Evolutionary conservation across 2,113 vertebrate species (phyloP).

Genomic region (Istiophorus platypterus): DNA sequence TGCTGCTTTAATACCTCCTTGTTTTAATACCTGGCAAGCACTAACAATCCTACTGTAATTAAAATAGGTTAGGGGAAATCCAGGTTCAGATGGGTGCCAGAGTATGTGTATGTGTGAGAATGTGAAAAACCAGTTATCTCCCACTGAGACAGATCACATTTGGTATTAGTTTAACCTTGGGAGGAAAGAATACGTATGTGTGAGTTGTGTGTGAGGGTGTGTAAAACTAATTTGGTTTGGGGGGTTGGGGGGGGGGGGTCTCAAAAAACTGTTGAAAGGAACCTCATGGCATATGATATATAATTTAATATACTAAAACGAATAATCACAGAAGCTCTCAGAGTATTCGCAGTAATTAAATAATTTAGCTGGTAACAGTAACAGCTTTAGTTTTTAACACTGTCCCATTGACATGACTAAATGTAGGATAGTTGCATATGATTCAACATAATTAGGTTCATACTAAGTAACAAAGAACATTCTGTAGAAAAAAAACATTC

Average conservation of each 20-base stretch:
- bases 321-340: constrained; percentile 48
- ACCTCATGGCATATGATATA: constrained; percentile 29
- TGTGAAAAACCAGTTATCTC: constrained; percentile 65
- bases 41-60: constrained; percentile 73
- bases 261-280: constrained; percentile 86
- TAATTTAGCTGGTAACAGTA: constrained; percentile 26
- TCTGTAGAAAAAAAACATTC: constrained; percentile 39
- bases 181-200: constrained; percentile 46
- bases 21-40: constrained; percentile 70
- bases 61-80: constrained; percentile 74
- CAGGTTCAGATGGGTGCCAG: constrained; percentile 59
- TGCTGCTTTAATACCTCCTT: constrained; percentile 30
- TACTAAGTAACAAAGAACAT: constrained; percentile 43
- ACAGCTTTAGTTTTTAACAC: constrained; percentile 19
- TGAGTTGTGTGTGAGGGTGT: constrained; percentile 22
- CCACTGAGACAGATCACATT: constrained; percentile 73
- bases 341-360: constrained; percentile 38
- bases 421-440: constrained; percentile 17
- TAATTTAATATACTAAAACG: constrained; percentile 58
- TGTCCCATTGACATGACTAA: constrained; percentile 31
- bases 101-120: constrained; percentile 49
- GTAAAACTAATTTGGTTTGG: constrained; percentile 38
- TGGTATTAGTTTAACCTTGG: constrained; percentile 75
- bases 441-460: constrained; percentile 50
- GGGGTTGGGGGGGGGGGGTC: too few species aligned